phyloP scores from a whole-genome alignment of 2,113 vertebrate genomes.

The Urocitellus parryii region DNA sequence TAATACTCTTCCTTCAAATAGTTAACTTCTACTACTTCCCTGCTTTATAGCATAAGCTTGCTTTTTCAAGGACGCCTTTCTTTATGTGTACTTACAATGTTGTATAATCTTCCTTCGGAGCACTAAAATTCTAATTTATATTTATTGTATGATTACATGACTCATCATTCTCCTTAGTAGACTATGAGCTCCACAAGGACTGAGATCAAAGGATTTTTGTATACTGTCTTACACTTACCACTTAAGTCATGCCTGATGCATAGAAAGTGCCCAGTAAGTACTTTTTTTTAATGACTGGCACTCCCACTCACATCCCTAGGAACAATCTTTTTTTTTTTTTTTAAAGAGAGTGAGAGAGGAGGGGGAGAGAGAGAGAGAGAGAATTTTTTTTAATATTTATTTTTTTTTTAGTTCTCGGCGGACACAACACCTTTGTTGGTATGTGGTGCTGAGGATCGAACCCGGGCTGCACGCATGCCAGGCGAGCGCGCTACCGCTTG shows the following conservation, averaged over 20 bases:
- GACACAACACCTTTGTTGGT: too few relatives aligned
- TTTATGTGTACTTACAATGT: neutral
- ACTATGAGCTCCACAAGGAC: neutral
- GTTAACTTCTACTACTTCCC: neutral
- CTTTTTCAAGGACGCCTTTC: neutral
- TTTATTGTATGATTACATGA: neutral
- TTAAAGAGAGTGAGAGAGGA: too few relatives aligned
- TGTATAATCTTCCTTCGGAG: neutral
- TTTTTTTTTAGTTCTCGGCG: too few relatives aligned
- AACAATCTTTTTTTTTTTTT: too few relatives aligned
- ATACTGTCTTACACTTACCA: neutral
- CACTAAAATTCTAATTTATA: constrained; percentile 15
- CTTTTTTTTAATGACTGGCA: neutral
- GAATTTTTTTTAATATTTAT: too few relatives aligned
- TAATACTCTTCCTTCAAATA: neutral
- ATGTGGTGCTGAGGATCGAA: too few relatives aligned
- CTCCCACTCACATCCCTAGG: neutral
- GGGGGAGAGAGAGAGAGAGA: too few relatives aligned
- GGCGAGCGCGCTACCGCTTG: too few relatives aligned
- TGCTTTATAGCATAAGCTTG: neutral
- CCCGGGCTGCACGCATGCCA: too few relatives aligned
- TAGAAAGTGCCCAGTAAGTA: neutral
- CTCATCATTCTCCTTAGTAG: neutral
- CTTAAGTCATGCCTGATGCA: neutral
- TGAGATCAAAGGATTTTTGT: constrained; percentile 9